phyloP scores from a whole-genome alignment of 2,113 vertebrate genomes.

The Tympanuchus pallidicinctus region DNA sequence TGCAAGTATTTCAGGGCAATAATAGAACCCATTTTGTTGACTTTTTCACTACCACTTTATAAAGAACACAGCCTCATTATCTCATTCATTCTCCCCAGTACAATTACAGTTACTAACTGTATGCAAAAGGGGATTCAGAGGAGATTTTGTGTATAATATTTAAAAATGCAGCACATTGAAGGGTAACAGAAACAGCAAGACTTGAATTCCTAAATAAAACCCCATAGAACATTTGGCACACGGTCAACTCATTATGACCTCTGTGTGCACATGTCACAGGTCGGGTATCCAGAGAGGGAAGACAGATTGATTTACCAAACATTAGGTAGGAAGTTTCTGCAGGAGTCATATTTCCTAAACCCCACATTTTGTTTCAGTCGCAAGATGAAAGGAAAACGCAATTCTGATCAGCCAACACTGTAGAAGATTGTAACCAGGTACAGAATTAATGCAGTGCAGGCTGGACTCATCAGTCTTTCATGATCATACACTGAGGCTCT shows the following conservation, averaged over 20 bases:
- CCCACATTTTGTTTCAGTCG: constrained; percentile 23
- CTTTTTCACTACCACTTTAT: neutral
- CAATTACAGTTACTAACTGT: neutral
- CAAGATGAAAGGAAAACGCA: constrained; percentile 27
- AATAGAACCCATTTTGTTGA: neutral
- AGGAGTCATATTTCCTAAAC: constrained; percentile 10
- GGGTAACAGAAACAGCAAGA: neutral
- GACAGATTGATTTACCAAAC: constrained; percentile 7
- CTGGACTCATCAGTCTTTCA: neutral
- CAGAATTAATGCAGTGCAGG: neutral
- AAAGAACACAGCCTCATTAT: neutral
- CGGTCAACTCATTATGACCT: neutral
- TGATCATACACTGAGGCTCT: neutral
- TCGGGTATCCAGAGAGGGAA: neutral
- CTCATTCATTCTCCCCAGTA: neutral
- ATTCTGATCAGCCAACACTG: neutral
- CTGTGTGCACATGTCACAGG: neutral
- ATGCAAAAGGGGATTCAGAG: neutral
- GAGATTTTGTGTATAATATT: neutral
- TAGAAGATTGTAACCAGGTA: neutral
- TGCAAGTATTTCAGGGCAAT: neutral
- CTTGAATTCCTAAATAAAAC: neutral
- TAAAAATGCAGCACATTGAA: neutral
- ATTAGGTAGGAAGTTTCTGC: neutral
- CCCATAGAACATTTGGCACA: neutral